phyloP scores from a whole-genome alignment of 2,113 vertebrate genomes.

The Uropsilus gracilis region DNA sequence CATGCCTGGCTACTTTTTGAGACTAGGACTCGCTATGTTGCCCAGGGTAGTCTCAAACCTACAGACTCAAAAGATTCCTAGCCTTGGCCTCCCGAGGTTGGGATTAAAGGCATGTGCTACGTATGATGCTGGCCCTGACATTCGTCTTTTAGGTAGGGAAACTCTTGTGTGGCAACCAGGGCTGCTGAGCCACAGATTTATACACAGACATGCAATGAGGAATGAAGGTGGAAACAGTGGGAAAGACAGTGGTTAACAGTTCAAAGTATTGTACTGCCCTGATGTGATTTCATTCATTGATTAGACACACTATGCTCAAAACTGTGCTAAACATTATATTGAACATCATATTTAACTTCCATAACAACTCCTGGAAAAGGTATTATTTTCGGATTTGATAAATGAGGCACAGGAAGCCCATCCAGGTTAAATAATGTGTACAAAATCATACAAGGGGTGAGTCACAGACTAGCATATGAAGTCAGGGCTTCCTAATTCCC shows the following conservation, averaged over 20 bases:
- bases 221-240: neutral
- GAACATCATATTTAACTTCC: slow-evolving; percentile 2
- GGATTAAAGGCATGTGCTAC: too few relatives aligned
- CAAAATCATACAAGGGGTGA: neutral
- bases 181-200: neutral
- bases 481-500: neutral
- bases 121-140: too few relatives aligned
- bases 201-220: neutral
- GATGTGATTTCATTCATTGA: neutral
- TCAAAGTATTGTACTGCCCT: neutral
- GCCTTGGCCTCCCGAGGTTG: too few relatives aligned
- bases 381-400: neutral
- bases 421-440: neutral
- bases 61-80: too few relatives aligned
- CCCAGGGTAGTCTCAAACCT: too few relatives aligned
- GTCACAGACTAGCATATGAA: neutral
- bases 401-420: neutral
- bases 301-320: neutral
- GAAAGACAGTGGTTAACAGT: neutral
- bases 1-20: too few relatives aligned
- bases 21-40: too few relatives aligned
- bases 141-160: neutral
- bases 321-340: neutral
- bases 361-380: neutral
- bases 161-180: neutral